phyloP scores from a whole-genome alignment of 2,113 vertebrate species.

The Excalfactoria chinensis region DNA sequence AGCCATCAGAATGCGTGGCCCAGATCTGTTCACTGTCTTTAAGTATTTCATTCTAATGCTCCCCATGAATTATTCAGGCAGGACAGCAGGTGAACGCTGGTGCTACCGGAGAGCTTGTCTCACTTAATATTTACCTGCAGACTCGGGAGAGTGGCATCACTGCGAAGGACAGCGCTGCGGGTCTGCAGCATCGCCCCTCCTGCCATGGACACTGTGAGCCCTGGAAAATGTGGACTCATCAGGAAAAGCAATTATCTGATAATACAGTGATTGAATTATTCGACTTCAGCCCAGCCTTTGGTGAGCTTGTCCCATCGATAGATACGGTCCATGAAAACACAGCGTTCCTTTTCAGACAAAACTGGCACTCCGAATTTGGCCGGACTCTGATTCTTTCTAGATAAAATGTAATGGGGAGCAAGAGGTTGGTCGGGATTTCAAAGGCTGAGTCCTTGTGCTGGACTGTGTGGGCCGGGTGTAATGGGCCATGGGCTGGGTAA shows the following conservation, averaged over 20 bases:
- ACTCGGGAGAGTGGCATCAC: background rate
- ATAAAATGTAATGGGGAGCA: rapidly evolving
- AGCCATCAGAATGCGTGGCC: background rate
- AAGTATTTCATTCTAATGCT: constrained; percentile 10
- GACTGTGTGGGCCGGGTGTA: rapidly evolving
- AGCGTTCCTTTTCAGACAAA: rapidly evolving
- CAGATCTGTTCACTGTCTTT: background rate
- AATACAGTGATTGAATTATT: background rate
- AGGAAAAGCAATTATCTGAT: constrained; percentile 27
- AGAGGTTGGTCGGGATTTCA: background rate
- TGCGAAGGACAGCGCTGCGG: background rate
- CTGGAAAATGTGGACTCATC: background rate
- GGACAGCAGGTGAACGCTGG: background rate
- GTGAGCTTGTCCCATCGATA: background rate
- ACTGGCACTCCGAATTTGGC: background rate
- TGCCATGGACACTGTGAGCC: background rate
- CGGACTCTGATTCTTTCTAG: background rate
- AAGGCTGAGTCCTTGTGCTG: background rate
- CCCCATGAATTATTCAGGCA: constrained; percentile 1
- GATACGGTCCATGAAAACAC: rapidly evolving
- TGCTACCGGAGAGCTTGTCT: background rate
- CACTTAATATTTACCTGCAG: background rate
- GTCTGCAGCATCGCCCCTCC: background rate
- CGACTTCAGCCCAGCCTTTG: background rate
- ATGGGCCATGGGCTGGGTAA: rapidly evolving